These are phyloP conservation scores for Prosopocoilus inquinatus DNA, from an alignment of 2,888 invertebrate genomes.

Conservation along the genomic window DNA sequence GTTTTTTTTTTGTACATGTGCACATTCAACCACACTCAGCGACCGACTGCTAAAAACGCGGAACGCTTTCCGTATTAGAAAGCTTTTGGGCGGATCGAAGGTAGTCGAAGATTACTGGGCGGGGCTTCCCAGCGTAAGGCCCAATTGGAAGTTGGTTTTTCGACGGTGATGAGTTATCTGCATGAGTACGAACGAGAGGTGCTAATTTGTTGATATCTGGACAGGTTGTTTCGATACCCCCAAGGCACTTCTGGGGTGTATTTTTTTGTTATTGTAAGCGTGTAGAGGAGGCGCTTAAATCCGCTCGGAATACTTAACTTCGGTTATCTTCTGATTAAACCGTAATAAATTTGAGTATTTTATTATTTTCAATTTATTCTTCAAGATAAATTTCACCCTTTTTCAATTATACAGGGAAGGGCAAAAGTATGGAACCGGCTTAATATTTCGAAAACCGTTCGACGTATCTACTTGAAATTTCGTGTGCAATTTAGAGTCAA, in stretches of 20 bases:
- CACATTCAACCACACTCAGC: constrained; percentile 26
- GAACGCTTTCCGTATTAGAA: constrained; percentile 40
- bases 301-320: no score
- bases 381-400: no score
- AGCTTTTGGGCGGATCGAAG: constrained; percentile 36
- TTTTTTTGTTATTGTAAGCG: constrained; percentile 7
- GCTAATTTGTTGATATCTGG: constrained; percentile 40
- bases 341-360: no score
- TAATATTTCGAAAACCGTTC: no score
- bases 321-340: no score
- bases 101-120: constrained; percentile 39
- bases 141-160: constrained; percentile 31
- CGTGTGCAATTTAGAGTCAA: no score
- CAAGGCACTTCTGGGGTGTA: constrained; percentile 8
- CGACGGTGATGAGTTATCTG: constrained; percentile 17
- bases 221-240: constrained; percentile 16
- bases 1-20: constrained; percentile 17
- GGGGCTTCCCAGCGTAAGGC: constrained; percentile 27
- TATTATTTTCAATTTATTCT: no score
- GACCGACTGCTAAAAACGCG: constrained; percentile 21
- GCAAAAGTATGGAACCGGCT: no score
- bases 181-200: constrained; percentile 27
- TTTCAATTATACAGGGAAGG: no score
- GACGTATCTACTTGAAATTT: no score
- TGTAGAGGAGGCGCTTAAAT: neutral